phyloP scores from a whole-genome alignment of 2,888 invertebrate species.

The Drosophila infuscata region DNA sequence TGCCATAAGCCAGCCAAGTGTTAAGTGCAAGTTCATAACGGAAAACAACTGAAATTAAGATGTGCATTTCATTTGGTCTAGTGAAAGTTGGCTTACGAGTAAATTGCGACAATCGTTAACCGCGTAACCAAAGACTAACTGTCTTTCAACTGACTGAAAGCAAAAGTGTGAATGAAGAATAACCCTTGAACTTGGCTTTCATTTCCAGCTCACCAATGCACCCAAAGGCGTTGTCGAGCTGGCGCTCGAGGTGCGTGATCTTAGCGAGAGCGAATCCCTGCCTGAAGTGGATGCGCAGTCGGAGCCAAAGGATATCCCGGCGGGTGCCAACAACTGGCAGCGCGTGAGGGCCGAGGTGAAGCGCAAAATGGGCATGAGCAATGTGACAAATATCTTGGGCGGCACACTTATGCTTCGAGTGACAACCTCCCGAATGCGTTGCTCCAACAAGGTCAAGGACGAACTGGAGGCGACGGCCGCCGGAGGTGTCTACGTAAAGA shows the following conservation, averaged over 20 bases:
- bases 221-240: conserved; percentile 84
- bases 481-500: conserved; percentile 90
- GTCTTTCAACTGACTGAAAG: conserved; percentile 24
- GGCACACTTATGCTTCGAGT: conserved; percentile 75
- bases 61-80: conserved; percentile 42
- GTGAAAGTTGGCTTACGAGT: conserved; percentile 46
- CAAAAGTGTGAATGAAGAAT: conserved; percentile 17
- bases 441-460: conserved; percentile 85
- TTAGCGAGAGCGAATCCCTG: conserved; percentile 48
- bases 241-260: conserved; percentile 82
- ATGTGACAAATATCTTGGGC: conserved; percentile 47
- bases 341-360: conserved; percentile 82
- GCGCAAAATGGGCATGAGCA: conserved; percentile 81
- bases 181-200: conserved; percentile 26
- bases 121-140: conserved; percentile 26
- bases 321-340: conserved; percentile 69
- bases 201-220: conserved; percentile 75
- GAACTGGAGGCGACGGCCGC: conserved; percentile 84
- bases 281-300: background rate
- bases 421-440: conserved; percentile 84
- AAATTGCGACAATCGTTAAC: conserved; percentile 47
- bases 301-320: conserved; percentile 10
- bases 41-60: conserved; percentile 40
- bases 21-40: conserved; percentile 30
- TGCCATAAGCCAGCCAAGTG: conserved; percentile 24